Percentiles rank a stretch among this genome's conserved stretches.
Evolutionary conservation across 2,797 vertebrate species (phyloP).

Genomic region (Australoheros facetus): DNA sequence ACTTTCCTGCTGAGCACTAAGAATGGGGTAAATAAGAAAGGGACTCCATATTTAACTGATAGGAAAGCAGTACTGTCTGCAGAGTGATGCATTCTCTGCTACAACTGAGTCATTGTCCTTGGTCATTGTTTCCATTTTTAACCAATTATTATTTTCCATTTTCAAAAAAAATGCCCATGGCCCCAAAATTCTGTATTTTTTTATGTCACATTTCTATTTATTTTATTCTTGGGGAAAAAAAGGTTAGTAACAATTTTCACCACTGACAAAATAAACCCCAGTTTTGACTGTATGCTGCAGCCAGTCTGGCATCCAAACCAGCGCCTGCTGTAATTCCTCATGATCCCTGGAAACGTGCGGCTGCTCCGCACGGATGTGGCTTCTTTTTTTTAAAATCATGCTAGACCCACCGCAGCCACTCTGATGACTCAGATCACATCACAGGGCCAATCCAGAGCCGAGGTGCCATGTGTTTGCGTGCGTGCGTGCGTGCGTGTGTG

Average conservation of each 20-base stretch:
- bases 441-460: constrained; percentile 25
- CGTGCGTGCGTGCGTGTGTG: neutral
- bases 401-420: constrained; percentile 60
- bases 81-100: neutral
- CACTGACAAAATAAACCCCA: neutral
- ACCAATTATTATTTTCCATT: neutral
- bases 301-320: constrained; percentile 32
- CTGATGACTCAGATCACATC: constrained; percentile 43
- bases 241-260: neutral
- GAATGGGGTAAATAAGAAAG: too few species aligned
- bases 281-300: neutral
- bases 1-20: too few species aligned
- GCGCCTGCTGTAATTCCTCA: constrained; percentile 18
- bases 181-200: neutral
- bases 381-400: constrained; percentile 11
- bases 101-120: neutral
- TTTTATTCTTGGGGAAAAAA: neutral
- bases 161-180: too few species aligned
- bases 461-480: constrained; percentile 13
- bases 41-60: too few species aligned
- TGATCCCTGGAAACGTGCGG: constrained; percentile 57
- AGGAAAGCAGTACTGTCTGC: neutral
- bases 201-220: neutral
- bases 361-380: constrained; percentile 63
- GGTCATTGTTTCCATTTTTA: neutral